Evolutionary conservation across 2,113 vertebrate genomes (phyloP), one percentile per base, ranked within the genome.

Genomic region (Lepus timidus): DNA sequence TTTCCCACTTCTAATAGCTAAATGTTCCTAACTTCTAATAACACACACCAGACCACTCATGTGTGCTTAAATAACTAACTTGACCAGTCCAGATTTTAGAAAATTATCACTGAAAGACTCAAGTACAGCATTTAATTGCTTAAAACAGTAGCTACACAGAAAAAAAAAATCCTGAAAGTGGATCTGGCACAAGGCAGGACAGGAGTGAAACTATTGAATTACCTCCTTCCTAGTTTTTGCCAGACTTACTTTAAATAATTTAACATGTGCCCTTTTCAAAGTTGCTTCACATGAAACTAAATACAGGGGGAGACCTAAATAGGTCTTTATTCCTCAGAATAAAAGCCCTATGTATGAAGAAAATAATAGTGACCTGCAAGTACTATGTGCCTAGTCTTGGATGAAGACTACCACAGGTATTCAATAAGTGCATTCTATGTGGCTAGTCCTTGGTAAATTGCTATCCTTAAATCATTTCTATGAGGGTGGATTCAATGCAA

Each of bases 1-100:
- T 73, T 55, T 22, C 8, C 31, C 6, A 64, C 4, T 51, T 89
- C 22, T 75, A 74, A 44, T 91, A 68, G 23, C 22, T 90, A 62
- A 44, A 27, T 88, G 27, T 62, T 67, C 36, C 76, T 62, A 79
- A 88, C 29, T 83, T 91, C 29, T 65, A 90, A 75, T 55, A 80
- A 67, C 1, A 31, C 27, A 76, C 4, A 7, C 1, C 44, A 20
- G 4, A 44, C 31, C 3, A 62, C 31, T n/a, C 55, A 39, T 39
- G 1, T 78, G 71, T 89, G 33, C 44, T 87, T 93, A 33, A 87
- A 89, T 76, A 86, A 87, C 55, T 36, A 84, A 75, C 19, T 85
- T 88, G 39, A 10, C 33, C 49, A 55, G 9, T 75, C 23, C 68
- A 51, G 51, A 80, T 13, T 95, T 90, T 31, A 78, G 71, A 93